A percentile compares a stretch with the other conserved stretches of the same genome.
Evolutionary conservation across 2,888 invertebrate species (phyloP).

Genomic region (Pachymerium ferrugineum): DNA sequence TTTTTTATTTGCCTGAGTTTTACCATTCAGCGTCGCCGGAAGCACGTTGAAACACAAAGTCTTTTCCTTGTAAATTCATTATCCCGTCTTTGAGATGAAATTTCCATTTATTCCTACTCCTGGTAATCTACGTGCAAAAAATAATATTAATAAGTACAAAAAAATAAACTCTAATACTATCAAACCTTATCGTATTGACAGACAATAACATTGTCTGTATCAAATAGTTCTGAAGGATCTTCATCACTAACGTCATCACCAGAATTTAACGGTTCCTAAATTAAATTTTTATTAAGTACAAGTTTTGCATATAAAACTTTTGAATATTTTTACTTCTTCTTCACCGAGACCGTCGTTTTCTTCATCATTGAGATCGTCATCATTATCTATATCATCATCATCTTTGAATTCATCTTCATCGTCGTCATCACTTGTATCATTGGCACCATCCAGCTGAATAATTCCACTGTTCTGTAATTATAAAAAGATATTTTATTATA

Average conservation of each 20-base stretch:
- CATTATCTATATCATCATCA: slow-evolving; percentile 59
- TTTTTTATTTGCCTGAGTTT: background rate
- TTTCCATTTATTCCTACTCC: slow-evolving; percentile 98
- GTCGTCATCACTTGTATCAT: slow-evolving; percentile 57
- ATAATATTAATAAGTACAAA: background rate
- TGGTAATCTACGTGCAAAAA: slow-evolving; percentile 68
- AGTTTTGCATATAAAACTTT: slow-evolving; percentile 32
- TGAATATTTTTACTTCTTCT: slow-evolving; percentile 39
- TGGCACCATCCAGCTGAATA: slow-evolving; percentile 48
- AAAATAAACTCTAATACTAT: background rate
- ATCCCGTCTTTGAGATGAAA: slow-evolving; percentile 99
- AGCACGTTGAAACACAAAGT: slow-evolving; percentile 98
- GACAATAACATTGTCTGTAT: slow-evolving; percentile 98
- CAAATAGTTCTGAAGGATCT: slow-evolving; percentile 84
- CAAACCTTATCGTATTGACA: slow-evolving; percentile 97
- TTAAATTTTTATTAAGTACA: slow-evolving; percentile 37
- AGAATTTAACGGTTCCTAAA: slow-evolving; percentile 86
- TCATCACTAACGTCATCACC: slow-evolving; percentile 94
- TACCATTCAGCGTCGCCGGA: slow-evolving; percentile 99
- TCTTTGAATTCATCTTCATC: slow-evolving; percentile 71
- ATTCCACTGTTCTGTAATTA: slow-evolving; percentile 35
- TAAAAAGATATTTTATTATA: background rate
- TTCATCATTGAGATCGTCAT: slow-evolving; percentile 73
- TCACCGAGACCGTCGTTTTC: slow-evolving; percentile 56
- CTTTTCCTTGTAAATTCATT: slow-evolving; percentile 96